phyloP scores from a whole-genome alignment of 2,888 invertebrate species.

The Erpobdella octoculata region DNA sequence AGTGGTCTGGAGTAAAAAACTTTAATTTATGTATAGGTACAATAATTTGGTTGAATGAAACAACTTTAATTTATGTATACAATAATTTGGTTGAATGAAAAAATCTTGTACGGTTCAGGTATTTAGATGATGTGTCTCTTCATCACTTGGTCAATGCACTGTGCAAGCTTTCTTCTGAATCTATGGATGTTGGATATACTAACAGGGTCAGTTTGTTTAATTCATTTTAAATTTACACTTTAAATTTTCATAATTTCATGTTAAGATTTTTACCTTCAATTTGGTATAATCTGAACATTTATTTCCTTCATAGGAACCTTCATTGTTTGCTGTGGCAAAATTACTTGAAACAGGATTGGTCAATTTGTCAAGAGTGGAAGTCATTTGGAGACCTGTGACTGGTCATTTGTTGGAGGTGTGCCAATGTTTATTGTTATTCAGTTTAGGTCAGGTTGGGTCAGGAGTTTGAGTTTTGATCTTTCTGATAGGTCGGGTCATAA shows the following conservation, averaged over 20 bases:
- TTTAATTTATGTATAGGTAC: not conserved
- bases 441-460: not conserved
- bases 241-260: not conserved
- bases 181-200: conserved; percentile 90
- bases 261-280: not conserved
- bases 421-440: not conserved
- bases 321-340: conserved; percentile 91
- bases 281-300: too few relatives aligned
- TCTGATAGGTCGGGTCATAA: too few relatives aligned
- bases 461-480: too few relatives aligned
- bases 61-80: not conserved
- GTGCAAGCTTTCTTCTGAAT: conserved; percentile 88
- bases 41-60: not conserved
- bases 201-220: conserved; percentile 63
- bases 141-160: conserved; percentile 92
- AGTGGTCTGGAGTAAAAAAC: not conserved
- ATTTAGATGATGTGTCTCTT: conserved; percentile 82
- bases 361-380: conserved; percentile 83
- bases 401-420: conserved; percentile 76
- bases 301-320: conserved; percentile 92
- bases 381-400: conserved; percentile 87
- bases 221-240: not conserved
- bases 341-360: conserved; percentile 93
- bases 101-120: conserved; percentile 47
- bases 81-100: not conserved